Evolutionary conservation across 2,797 vertebrate species (phyloP).

Genomic region (Sternotherus odoratus): DNA sequence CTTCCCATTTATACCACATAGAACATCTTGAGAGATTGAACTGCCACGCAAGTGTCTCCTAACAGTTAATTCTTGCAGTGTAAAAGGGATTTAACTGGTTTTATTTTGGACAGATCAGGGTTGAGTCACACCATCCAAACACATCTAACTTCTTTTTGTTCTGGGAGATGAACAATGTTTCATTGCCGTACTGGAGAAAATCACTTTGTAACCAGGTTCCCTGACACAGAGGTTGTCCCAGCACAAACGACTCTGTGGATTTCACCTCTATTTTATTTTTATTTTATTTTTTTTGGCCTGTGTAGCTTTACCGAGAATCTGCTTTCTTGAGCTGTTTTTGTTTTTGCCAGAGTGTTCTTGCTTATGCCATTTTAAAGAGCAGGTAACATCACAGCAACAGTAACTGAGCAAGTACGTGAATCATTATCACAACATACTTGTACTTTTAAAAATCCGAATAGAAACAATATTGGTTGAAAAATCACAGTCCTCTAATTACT

Average conservation of each 20-base stretch:
- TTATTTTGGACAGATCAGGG: neutral
- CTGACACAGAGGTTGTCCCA: neutral
- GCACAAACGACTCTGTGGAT: neutral
- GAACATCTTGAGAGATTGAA: neutral
- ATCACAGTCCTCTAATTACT: neutral
- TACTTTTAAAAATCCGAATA: neutral
- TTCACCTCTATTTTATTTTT: neutral
- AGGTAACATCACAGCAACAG: neutral
- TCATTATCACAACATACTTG: neutral
- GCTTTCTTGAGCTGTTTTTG: slow-evolving; percentile 26
- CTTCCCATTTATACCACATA: neutral
- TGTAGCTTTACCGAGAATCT: neutral
- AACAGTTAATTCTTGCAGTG: neutral
- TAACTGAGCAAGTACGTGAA: slow-evolving; percentile 32
- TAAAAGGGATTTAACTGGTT: neutral
- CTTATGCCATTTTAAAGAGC: neutral
- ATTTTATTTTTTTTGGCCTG: slow-evolving; percentile 25
- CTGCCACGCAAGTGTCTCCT: neutral
- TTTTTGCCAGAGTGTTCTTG: neutral
- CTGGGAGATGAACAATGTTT: neutral
- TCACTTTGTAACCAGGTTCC: neutral
- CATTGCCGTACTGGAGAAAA: neutral
- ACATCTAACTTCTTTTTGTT: neutral
- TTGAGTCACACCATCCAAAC: neutral
- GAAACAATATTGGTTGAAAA: neutral